phyloP scores from a whole-genome alignment of 2,113 vertebrate species.

The Pholis gunnellus region DNA sequence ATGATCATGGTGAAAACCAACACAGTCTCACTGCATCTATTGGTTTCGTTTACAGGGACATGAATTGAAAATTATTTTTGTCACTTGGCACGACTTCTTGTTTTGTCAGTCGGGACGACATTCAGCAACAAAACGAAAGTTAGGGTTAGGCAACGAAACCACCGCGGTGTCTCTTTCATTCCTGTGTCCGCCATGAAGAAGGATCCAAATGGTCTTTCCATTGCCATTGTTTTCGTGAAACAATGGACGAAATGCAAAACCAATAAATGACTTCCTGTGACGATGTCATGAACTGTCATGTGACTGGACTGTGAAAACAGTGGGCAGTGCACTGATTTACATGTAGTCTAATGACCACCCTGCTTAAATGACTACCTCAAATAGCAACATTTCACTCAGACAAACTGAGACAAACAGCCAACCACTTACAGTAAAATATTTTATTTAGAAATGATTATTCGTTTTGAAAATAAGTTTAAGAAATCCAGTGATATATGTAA shows the following conservation, averaged over 20 bases:
- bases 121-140: too few relatives aligned
- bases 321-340: neutral
- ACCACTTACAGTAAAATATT: constrained; percentile 66
- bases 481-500: constrained; percentile 99
- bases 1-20: too few relatives aligned
- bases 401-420: constrained; percentile 11
- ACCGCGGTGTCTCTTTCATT: too few relatives aligned
- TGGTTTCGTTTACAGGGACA: too few relatives aligned
- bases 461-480: constrained; percentile 92
- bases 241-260: neutral
- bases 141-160: too few relatives aligned
- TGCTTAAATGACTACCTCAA: neutral
- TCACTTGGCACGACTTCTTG: too few relatives aligned
- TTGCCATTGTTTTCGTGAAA: too few relatives aligned
- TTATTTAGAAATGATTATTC: constrained; percentile 96
- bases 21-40: too few relatives aligned
- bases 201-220: too few relatives aligned
- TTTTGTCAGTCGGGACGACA: too few relatives aligned
- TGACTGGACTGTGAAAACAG: neutral
- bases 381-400: neutral
- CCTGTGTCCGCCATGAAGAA: too few relatives aligned
- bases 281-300: neutral
- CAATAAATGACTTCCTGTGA: neutral
- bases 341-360: neutral
- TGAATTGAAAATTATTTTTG: too few relatives aligned